Conservation (phyloP, 2,888 invertebrate species). For the Alloscopus bannaensis region DNA sequence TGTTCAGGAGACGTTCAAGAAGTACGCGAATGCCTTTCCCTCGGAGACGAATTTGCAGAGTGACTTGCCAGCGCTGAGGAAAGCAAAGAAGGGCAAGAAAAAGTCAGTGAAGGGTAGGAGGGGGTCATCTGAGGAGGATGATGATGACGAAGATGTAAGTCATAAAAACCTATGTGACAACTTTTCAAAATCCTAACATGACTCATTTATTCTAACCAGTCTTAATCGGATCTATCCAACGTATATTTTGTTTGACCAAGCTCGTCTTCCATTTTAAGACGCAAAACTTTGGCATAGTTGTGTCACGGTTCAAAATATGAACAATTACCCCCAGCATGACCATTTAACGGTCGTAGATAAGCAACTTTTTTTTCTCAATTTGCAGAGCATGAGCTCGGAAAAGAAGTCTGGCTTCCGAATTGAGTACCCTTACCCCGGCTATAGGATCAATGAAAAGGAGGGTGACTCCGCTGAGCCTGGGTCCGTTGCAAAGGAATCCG, state of each 20-base stretch:
- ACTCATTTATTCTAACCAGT: too few relatives aligned
- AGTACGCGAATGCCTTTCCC: slow-evolving; percentile 63
- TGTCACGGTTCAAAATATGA: too few relatives aligned
- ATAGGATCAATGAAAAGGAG: slow-evolving; percentile 21
- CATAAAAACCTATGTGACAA: too few relatives aligned
- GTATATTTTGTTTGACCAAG: too few relatives aligned
- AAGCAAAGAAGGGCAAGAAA: slow-evolving; percentile 6
- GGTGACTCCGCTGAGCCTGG: slow-evolving; percentile 29
- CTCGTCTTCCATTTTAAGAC: too few relatives aligned
- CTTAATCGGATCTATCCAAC: too few relatives aligned
- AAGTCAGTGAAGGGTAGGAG: not conserved
- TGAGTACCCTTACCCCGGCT: slow-evolving; percentile 27
- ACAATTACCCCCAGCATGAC: too few relatives aligned
- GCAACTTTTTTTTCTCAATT: too few relatives aligned
- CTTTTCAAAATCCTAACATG: too few relatives aligned
- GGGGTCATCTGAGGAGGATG: slow-evolving; percentile 50
- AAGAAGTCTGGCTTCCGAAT: slow-evolving; percentile 1
- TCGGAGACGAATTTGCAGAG: slow-evolving; percentile 27
- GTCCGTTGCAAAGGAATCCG: slow-evolving; percentile 20
- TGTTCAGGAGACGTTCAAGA: slow-evolving; percentile 56
- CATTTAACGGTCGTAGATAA: too few relatives aligned
- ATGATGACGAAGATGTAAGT: slow-evolving; percentile 55
- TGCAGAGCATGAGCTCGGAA: slow-evolving; percentile 21
- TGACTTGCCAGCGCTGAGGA: slow-evolving; percentile 41
- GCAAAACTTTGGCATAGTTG: too few relatives aligned